Base-by-base conservation (phyloP, 1,140 invertebrate species). In the Bombyx mandarina region DNA sequence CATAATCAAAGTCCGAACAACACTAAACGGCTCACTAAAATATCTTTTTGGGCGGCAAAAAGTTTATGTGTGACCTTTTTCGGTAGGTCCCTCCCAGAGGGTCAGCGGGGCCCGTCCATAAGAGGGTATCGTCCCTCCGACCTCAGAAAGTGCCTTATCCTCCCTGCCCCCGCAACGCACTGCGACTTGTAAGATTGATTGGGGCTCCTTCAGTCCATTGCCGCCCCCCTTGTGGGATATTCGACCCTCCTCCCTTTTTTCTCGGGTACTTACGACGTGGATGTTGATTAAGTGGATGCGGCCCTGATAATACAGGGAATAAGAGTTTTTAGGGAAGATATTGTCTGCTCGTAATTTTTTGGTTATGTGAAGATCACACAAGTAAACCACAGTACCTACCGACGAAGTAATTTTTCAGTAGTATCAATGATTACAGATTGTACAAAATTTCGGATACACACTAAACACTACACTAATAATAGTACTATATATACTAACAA, bases 141-240 rank as follows among this genome's bases (percentile, higher is more conserved):
- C 79, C 80, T 68, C 70, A 63, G 58, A 73, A 69, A 67, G 69
- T 64, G 73, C 71, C 66, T 63, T 61, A 59, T 64, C 63, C 69
- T 61, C 66, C 61, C 44, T 43, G 42, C 46, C 59, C 63, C 66
- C 65, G 56, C 66, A 60, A 72, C 72, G 72, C 73, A 67, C 53
- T 72, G 79, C 81, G 83, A 86, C 83, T 86, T 85, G 83, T 85
- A 87, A 87, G 84, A 87, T 87, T 85, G 84, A 87, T 87, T 87
- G 84, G 83, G 79, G 78, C 82, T 82, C 79, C 84, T 85, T 84
- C 80, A 84, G 82, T 84, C 82, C 84, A 82, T 84, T 82, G 75
- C 82, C 68, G 76, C 65, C 75, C 80, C 75, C 76, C 65, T 61
- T 75, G 71, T 59, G 74, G 78, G 75, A 75, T 77, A 75, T 73